Conservation (phyloP, 2,113 vertebrate species). For the Strix uralensis region DNA sequence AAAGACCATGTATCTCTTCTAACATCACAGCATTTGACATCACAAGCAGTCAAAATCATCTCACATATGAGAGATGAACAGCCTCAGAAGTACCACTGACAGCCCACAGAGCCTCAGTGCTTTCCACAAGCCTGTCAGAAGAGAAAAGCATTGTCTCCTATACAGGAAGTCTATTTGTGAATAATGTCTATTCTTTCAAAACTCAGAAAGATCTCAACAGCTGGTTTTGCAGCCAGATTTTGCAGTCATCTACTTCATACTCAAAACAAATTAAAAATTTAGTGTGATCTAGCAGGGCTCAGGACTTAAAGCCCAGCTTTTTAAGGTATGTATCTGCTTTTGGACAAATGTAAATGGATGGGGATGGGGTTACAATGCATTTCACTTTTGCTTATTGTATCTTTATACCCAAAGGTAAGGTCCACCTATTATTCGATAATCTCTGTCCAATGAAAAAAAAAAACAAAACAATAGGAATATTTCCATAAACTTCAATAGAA, state of each 20-base stretch:
- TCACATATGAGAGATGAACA: neutral
- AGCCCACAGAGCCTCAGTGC: neutral
- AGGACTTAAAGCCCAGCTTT: neutral
- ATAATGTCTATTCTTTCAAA: neutral
- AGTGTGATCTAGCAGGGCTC: neutral
- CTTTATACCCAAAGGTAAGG: neutral
- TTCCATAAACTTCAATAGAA: neutral
- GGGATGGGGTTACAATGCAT: neutral
- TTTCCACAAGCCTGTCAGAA: neutral
- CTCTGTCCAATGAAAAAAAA: neutral
- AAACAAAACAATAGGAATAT: fast-evolving
- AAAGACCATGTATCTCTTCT: neutral
- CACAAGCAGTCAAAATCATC: neutral
- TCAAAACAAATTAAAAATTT: neutral
- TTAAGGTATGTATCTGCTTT: neutral
- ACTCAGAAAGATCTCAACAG: neutral
- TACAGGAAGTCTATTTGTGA: neutral
- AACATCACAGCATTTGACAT: neutral
- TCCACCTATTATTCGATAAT: neutral
- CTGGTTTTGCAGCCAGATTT: neutral
- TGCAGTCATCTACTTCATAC: neutral
- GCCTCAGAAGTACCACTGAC: neutral
- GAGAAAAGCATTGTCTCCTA: neutral
- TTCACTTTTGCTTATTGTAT: neutral
- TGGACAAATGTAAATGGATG: neutral